Base-by-base conservation (phyloP, 2,797 vertebrate genomes). In the Corythornis leucogaster region DNA sequence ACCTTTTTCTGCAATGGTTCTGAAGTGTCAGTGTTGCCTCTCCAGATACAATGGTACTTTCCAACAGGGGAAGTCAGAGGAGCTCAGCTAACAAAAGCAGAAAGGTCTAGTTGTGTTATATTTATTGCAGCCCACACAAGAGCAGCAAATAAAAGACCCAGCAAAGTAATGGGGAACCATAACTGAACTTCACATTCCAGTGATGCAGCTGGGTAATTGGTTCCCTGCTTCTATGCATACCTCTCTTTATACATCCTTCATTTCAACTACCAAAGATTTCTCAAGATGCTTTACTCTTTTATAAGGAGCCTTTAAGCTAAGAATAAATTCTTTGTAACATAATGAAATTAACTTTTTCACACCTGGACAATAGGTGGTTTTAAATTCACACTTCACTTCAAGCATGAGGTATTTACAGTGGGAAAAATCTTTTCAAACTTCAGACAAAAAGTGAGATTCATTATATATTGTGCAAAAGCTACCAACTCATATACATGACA, bases 401-500 rank as follows among this genome's bases (percentile, higher is more conserved):
- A 58, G 67, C 31, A 84, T 50, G 64, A 96, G 87, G 96, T 96
- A 95, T 94, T 97, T 96, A 95, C 90, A 92, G 50, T 70, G 31
- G 91, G 95, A 96, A 97, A 57, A 97, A 96, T 83, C 79, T 95
- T 95, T 97, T 93, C 73, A 85, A 91, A 92, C 94, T 97, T 96
- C 90, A 96, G 89, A 84, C 53, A 71, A 95, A 94, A 91, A 92
- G 89, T 87, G 93, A 96, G 92, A 97, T 97, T 97, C 96, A 95
- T 97, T 97, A 96, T 91, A 93, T 79, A 96, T 94, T 66, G 77
- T 93, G 96, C 96, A 95, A 98, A 97, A 96, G 96, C 96, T 97
- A 97, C 96, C 97, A 97, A 97, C 93, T 96, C 97, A 95, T 97
- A 97, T 97, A 97, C 96, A 94, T 98, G 97, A 98, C 97, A 97